A percentile compares a stretch with the other conserved stretches of the same genome.
These are phyloP conservation scores for Crenichthys baileyi DNA, from an alignment of 2,797 vertebrate genomes.

Conservation along the genomic window DNA sequence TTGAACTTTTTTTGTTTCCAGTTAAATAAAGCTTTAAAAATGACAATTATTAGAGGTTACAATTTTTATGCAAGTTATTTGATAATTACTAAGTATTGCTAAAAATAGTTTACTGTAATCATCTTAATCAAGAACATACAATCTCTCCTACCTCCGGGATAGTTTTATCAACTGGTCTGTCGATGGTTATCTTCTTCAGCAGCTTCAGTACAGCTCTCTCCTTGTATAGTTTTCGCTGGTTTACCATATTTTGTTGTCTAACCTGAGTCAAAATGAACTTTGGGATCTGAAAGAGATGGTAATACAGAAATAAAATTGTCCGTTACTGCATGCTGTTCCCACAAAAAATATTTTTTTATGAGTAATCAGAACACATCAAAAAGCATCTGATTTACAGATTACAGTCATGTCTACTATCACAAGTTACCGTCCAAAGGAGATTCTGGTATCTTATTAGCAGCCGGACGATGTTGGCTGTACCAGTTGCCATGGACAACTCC, in stretches of 20 bases:
- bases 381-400: background rate
- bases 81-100: background rate
- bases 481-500: constrained; percentile 90
- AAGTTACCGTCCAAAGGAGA: constrained; percentile 92
- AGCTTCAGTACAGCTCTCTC: constrained; percentile 90
- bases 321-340: background rate
- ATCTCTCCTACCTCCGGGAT: constrained; percentile 80
- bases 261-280: constrained; percentile 97
- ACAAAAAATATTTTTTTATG: background rate
- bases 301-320: constrained; percentile 5
- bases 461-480: constrained; percentile 89
- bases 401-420: background rate
- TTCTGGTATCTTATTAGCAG: constrained; percentile 93
- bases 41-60: background rate
- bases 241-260: constrained; percentile 90
- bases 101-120: background rate
- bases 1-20: background rate
- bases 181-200: constrained; percentile 93
- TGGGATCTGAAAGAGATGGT: constrained; percentile 84
- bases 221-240: constrained; percentile 87
- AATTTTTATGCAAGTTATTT: background rate
- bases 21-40: background rate
- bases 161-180: constrained; percentile 85
- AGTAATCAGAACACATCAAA: background rate
- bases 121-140: background rate